Conservation (phyloP, 2,888 invertebrate genomes). For the Busseola fusca region DNA sequence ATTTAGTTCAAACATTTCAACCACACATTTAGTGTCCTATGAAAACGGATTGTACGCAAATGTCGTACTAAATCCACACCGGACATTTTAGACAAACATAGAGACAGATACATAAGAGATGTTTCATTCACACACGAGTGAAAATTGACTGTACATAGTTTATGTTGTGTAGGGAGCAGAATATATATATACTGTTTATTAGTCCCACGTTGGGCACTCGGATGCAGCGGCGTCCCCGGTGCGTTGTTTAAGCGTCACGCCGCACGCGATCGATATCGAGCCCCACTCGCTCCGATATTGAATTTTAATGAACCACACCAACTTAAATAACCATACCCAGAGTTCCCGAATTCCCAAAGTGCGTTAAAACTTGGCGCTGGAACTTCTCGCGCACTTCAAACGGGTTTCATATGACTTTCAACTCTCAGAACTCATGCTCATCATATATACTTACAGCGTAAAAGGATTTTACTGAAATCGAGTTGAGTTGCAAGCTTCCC, state of each 20-base stretch:
- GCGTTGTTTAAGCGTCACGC: conserved; percentile 67
- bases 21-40: conserved; percentile 1
- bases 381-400: conserved; percentile 62
- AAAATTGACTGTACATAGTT: conserved; percentile 35
- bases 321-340: conserved; percentile 70
- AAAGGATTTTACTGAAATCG: conserved; percentile 64
- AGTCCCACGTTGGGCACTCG: conserved; percentile 59
- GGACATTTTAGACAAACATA: conserved; percentile 25
- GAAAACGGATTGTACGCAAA: conserved; percentile 6
- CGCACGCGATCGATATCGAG: conserved; percentile 72
- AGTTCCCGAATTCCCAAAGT: conserved; percentile 67
- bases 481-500: conserved; percentile 21
- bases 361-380: conserved; percentile 64
- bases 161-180: conserved; percentile 30
- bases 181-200: conserved; percentile 60
- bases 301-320: conserved; percentile 78
- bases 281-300: conserved; percentile 72
- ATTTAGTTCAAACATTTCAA: conserved; percentile 3
- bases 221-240: conserved; percentile 56
- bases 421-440: conserved; percentile 71
- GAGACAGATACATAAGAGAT: conserved; percentile 31
- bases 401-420: conserved; percentile 74
- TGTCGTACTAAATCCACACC: conserved; percentile 36
- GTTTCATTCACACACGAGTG: conserved; percentile 51
- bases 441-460: conserved; percentile 69